These are phyloP conservation scores for Cardinalis cardinalis DNA, from an alignment of 2,113 vertebrate genomes.

Conservation along the genomic window DNA sequence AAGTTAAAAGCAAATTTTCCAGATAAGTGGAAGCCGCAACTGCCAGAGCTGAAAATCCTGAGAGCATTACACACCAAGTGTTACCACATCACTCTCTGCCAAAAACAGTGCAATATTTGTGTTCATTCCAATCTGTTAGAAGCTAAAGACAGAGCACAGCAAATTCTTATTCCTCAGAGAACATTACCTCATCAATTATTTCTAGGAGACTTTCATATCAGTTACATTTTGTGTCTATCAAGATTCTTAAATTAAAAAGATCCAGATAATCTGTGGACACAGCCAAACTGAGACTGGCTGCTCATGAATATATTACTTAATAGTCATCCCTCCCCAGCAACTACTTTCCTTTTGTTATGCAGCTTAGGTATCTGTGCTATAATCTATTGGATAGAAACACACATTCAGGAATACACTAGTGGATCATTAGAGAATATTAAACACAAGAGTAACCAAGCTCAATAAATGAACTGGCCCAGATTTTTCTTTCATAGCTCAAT, in stretches of 20 bases:
- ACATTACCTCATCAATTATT: conserved; percentile 35
- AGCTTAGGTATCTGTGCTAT: not conserved
- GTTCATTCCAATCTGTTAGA: not conserved
- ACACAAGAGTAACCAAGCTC: conserved; percentile 49
- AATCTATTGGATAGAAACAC: conserved; percentile 19
- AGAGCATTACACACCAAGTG: not conserved
- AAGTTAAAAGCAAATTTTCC: not conserved
- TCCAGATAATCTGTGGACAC: conserved; percentile 33
- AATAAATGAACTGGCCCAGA: conserved; percentile 51
- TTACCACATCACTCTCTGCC: not conserved
- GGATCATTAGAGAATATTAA: conserved; percentile 61
- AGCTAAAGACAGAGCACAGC: not conserved
- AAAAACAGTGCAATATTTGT: not conserved
- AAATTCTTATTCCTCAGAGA: conserved; percentile 17
- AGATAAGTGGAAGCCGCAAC: not conserved
- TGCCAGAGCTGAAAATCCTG: not conserved
- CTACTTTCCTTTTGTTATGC: conserved; percentile 31
- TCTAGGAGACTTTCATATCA: conserved; percentile 25
- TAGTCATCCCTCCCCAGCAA: not conserved
- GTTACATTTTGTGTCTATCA: conserved; percentile 35
- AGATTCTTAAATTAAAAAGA: conserved; percentile 39
- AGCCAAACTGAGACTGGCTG: conserved; percentile 14
- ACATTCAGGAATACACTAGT: conserved; percentile 32
- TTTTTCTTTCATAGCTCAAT: conserved; percentile 27
- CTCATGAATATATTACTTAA: conserved; percentile 45